Evolutionary conservation across 2,113 vertebrate species (phyloP), one percentile per base, ranked within the genome.

Genomic region (Coturnix japonica): DNA sequence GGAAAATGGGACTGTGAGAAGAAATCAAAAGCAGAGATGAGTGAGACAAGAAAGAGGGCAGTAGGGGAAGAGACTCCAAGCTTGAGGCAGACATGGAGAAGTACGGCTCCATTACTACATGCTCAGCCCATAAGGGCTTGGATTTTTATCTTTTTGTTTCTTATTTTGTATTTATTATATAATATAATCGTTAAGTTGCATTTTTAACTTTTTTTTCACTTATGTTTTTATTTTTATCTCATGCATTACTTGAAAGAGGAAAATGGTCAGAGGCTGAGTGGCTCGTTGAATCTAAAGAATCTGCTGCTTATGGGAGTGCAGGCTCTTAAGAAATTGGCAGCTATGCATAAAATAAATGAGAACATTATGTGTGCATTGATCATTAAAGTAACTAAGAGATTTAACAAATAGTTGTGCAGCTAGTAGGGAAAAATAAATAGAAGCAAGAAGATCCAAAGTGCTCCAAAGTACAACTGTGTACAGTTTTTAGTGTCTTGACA

Each of bases 341-440:
- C 41, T 67, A 26, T 13, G 22, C 2, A 9, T 54, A 60, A 87
- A 89, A 81, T 31, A 84, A 59, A 80, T 51, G 43, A 85, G 6
- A 89, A 60, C 54, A n/a, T 49, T 9, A 11, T 69, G 41, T 33
- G 23, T 63, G 31, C 79, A 57, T 81, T 88, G 33, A 11, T 73
- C 53, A 20, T 85, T 92, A 67, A 89, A 82, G 53, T 43, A 66
- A 75, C 47, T 83, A 89, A 85, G 41, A 35, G 41, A 85, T 91
- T 85, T 69, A 83, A 61, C n/a, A 89, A 89, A 85, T 90, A 77
- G 79, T 93, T 85, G 44, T 89, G 30, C 43, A 88, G 22, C 31
- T 56, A 5, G 69, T 73, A 2, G 3, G 59, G 25, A 37, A 22
- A 72, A 89, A 54, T 53, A 53, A 16, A 56, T 11, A 31, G 18